Base-by-base conservation (phyloP, 2,797 vertebrate species). In the Orestias chungarensis region DNA sequence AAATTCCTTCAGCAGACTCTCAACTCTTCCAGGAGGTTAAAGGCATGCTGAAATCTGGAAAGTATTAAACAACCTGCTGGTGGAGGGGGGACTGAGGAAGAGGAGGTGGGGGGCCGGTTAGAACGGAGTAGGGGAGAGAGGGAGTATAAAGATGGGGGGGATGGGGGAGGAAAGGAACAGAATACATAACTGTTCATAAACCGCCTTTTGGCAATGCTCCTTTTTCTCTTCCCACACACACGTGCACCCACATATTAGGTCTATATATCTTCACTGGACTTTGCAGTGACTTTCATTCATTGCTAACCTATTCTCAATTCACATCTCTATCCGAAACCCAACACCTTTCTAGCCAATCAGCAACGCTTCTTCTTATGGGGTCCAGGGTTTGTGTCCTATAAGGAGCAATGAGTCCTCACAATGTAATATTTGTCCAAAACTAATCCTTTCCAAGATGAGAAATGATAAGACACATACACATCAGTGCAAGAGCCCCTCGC, bases 51-150 rank as follows among this genome's bases (percentile, higher is more conserved):
- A 91, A 94, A 95, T 95, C 94, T 95, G 94, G 94, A 95, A 94
- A 92, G 89, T 89, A 95, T 95, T 95, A 95, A 92, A 91, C 92
- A 95, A 94, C 94, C 94, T 95, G 94, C 93, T 91, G 91, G 89
- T 90, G 83, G 79, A 87, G 84, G 76, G n/a, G 86, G 77, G 35
- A 81, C n/a, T 81, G 77, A 72, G 78, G 77, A 71, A 72, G 75
- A 80, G 67, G 44, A 61, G 83, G 77, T 64, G 64, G 85, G 68
- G 23, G 68, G n/a, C 57, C 3, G 35, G 64, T 17, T 73, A 78
- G 74, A 65, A 79, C n/a, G 57, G 65, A 55, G 31, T 23, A 50
- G 6, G 29, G 47, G 55, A 44, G 49, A 29, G 50, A 20, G 68
- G 43, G 44, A 25, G 71, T 66, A 85, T 72, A 42, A 72, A 82